Base-by-base conservation (phyloP, 2,113 vertebrate genomes). In the Psophia crepitans region DNA sequence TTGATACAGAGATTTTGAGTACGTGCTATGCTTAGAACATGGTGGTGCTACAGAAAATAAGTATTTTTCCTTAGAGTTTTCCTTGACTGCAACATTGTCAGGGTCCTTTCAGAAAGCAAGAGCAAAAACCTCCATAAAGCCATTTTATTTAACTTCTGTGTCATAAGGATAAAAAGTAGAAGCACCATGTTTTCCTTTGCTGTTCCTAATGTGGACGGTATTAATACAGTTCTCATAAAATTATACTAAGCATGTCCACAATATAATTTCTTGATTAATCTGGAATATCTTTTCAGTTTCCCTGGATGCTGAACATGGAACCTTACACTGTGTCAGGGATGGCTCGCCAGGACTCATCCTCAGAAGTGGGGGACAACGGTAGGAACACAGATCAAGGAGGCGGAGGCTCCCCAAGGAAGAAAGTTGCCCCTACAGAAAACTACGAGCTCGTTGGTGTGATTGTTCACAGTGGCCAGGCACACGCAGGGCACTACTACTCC, bases 221-320 rank as follows among this genome's bases (percentile, higher is more conserved):
- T 17, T 89, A 86, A 54, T 81, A n/a, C 1, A 11, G 3, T 57
- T 49, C 35, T 78, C n/a, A 33, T 30, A 53, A 84, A 66, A 69
- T 61, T 41, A 44, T 32, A 27, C 8, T 6, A 28, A 84, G 7
- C 2, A 0, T 9, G 5, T 51, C n/a, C 21, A 17, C 8, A 22
- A 21, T 24, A 2, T 51, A 23, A 6, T 33, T 3, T 58, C 74
- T 69, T 5, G 4, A 14, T 95, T 90, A 63, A 91, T 43, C 37
- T 56, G 11, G 71, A 81, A 16, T 73, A n/a, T 63, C 86, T 84
- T 85, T 95, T 93, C 41, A 99, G 99, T 99, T 99, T 95, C 99
- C 99, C 39, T 99, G 99, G 99, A 99, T 99, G 98, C 94, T 99
- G 89, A 99, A 99, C 97, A 99, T 99, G 99, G 99, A 99, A 97